Base-by-base conservation (phyloP, 2,888 invertebrate genomes). In the Andricus quercusramuli region DNA sequence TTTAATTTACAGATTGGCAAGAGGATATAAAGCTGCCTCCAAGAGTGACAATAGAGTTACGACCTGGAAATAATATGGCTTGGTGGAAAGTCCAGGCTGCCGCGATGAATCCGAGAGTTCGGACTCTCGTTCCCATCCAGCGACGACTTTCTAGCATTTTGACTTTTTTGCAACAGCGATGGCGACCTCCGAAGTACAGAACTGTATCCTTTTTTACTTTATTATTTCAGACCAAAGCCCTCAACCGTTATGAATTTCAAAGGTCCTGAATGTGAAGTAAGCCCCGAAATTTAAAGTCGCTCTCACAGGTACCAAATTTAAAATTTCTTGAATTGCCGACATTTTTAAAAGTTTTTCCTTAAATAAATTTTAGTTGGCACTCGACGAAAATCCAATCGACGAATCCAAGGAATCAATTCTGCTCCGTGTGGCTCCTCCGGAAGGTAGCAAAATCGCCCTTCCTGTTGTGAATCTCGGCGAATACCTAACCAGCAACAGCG, bases 41-140 rank as follows among this genome's bases (percentile, higher is more conserved):
- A 66, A 95, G 97, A 90, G 95, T 98, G 47, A 94, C 94, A 77
- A 95, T 98, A 77, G 95, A 95, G 90, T 93, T 98, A 84, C 94
- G 95, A 82, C 98, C 99, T 37, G 96, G 96, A 81, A 95, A 95
- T 88, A 96, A 96, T 93, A 94, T 94, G 84, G 95, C 97, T 41
- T 98, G 98, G 96, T 94, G 96, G 88, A 95, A 95, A 87, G 98
- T 99, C 47, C 98, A 98, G 92, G 94, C 95, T 11, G 93, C 97
- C 79, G 96, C 98, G 3, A 98, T 98, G 94, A 99, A 99, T 94
- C 99, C 99, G 44, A 95, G 98, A 86, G 95, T 97, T 8, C 94
- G 96, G 81, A 95, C 96, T 62, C 94, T 95, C 74, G 93, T 97
- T 78, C 96, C 97, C 32, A 94, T 97, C 79, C 96, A 97, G 88